Base-by-base conservation (phyloP, 2,797 vertebrate genomes). In the Phrynocephalus guinanensis region DNA sequence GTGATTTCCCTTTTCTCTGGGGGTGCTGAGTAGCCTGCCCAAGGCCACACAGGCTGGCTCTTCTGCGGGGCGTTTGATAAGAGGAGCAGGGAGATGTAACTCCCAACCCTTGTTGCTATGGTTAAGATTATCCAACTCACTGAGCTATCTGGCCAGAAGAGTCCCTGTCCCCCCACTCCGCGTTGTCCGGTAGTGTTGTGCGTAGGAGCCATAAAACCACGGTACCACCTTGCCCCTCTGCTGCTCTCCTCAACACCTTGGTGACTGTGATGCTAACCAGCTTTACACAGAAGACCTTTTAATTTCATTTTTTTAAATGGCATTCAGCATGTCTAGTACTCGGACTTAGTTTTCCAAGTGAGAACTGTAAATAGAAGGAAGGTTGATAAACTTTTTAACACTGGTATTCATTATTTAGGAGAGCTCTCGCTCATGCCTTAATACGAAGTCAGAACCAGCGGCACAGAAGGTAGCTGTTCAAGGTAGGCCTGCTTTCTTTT, bases 401-500 rank as follows among this genome's bases (percentile, higher is more conserved):
- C 84, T 5, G 60, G 0, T 90, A 90, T 68, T 88, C n/a, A 56
- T 20, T 73, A 56, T 93, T 91, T 78, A 99, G 98, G 96, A 97
- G 78, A 97, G 87, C 79, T 90, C 87, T 5, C 95, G 88, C 72
- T 87, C 91, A 16, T 56, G 63, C 86, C 86, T 90, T 86, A 88
- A 95, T 9, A 1, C 88, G 82, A 97, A 97, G 91, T 22, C 97
- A 97, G 91, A 66, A 86, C 86, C 94, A 88, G 67, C 95, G 92
- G 67, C 90, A 76, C 96, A 92, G 92, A 99, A 99, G 93, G 97
- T 97, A 88, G 87, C 97, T 91, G 96, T 95, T 20, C 98, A 99
- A 97, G 98, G 99, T 99, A 97, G 33, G 50, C 79, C 86, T 89
- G 85, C 83, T 82, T 82, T 72, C 91, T 89, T 89, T 88, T 87